Percentiles rank a stretch among this genome's conserved stretches.
Conservation (phyloP, 1,140 invertebrate genomes). For the Teleopsis dalmanni region DNA sequence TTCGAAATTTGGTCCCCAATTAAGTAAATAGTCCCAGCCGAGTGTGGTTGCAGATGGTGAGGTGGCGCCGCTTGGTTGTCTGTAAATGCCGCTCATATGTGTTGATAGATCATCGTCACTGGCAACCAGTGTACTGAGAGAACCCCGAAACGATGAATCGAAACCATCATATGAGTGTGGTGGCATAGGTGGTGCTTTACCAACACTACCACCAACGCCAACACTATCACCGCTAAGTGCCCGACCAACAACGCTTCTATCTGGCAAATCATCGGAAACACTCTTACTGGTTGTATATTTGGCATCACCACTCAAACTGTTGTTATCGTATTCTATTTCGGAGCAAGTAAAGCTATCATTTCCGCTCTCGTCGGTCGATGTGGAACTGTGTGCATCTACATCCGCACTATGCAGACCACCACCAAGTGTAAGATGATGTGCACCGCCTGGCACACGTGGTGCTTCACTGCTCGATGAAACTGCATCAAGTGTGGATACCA, state of each 20-base stretch:
- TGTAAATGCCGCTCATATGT: conserved; percentile 63
- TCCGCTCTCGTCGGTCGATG: conserved; percentile 87
- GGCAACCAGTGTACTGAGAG: conserved; percentile 83
- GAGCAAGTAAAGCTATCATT: conserved; percentile 98
- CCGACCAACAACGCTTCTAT: conserved; percentile 49
- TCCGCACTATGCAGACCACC: conserved; percentile 62
- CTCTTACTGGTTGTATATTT: conserved; percentile 70
- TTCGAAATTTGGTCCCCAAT: conserved; percentile 94
- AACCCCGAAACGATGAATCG: conserved; percentile 87
- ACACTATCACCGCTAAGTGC: conserved; percentile 54
- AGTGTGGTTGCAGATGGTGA: conserved; percentile 61
- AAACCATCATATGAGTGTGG: conserved; percentile 82
- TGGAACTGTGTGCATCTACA: conserved; percentile 68
- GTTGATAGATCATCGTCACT: conserved; percentile 83
- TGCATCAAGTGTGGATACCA: conserved; percentile 86
- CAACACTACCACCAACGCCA: conserved; percentile 37
- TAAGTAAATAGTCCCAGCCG: conserved; percentile 88
- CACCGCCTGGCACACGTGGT: conserved; percentile 54
- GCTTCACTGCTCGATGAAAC: conserved; percentile 88
- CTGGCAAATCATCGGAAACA: conserved; percentile 53
- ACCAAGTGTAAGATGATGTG: conserved; percentile 52
- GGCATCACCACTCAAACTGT: conserved; percentile 65
- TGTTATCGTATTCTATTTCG: conserved; percentile 94
- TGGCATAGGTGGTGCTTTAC: conserved; percentile 53
- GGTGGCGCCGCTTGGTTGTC: conserved; percentile 67